Base-by-base conservation (phyloP, 2,888 invertebrate species). In the Hirtodrosophila trivittata region DNA sequence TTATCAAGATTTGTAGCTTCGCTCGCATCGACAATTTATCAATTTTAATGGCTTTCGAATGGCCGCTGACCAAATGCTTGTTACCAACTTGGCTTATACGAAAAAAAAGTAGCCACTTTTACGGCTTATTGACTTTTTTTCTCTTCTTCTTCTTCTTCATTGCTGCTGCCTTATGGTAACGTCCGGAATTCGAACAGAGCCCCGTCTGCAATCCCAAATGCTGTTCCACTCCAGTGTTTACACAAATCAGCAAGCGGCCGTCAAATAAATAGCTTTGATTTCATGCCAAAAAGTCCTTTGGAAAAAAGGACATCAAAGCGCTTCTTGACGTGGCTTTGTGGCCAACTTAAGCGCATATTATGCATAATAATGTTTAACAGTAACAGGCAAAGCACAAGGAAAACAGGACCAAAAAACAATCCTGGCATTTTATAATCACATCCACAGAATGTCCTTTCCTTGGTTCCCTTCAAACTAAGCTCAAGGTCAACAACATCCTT, bases 261-360 rank as follows among this genome's bases (percentile, higher is more conserved):
- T 52, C 75, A 75, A 77, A 82, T 69, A 75, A 80, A 85, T 54
- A 49, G 73, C 83, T 75, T 86, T 86, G 83, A 80, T 86, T 86
- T 57, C 46, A 62, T 28, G 35, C 16, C 55, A 25, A 52, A 43
- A 16, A 45, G 43, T 59, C 65, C 60, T 63, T 46, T 26, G 39
- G 18, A 32, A 28, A 62, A 65, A 63, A 43, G 77, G 57, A 82
- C 83, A 86, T 82, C 86, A 80, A 80, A 80, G 86, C 54, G 57
- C 50, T 35, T 38, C 50, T 25, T 43, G 66, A 18, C 49, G 62
- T 21, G 18, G 18, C 51, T 60, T 62, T 72, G 46, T 73, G 70
- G 62, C 18, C 74, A 60, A 62, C 54, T 54, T 69, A 60, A 64
- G 72, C 69, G 65, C 72, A 78, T 69, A 66, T 72, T 72, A 49